Evolutionary conservation across 2,888 invertebrate species (phyloP).

Genomic region (Drosophila hawaiiensis): DNA sequence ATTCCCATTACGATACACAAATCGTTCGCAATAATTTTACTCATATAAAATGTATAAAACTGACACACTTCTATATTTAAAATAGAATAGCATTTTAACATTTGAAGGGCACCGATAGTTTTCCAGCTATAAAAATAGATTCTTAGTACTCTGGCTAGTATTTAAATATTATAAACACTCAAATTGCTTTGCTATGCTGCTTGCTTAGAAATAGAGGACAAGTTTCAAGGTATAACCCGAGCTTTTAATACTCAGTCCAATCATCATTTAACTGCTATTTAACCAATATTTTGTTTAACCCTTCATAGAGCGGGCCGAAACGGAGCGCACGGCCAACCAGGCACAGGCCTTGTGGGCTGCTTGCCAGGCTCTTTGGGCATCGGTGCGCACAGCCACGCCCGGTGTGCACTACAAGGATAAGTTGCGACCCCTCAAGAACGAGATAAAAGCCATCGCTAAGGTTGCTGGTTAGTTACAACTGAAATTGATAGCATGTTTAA

Average conservation of each 20-base stretch:
- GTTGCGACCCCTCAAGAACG: constrained; percentile 88
- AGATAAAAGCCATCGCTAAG: constrained; percentile 90
- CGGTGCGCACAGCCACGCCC: constrained; percentile 89
- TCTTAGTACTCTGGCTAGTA: constrained; percentile 8
- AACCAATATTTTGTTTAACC: not conserved
- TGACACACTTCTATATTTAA: not conserved
- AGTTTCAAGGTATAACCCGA: constrained; percentile 83
- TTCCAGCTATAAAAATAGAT: constrained; percentile 1
- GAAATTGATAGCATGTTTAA: not conserved
- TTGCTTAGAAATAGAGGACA: constrained; percentile 84
- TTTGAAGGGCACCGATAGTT: constrained; percentile 3
- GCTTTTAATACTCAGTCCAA: constrained; percentile 2
- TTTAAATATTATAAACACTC: constrained; percentile 9
- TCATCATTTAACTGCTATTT: not conserved
- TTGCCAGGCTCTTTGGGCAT: constrained; percentile 93
- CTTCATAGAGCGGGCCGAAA: constrained; percentile 88
- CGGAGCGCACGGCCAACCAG: constrained; percentile 90
- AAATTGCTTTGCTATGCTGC: constrained; percentile 63
- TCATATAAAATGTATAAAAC: too few relatives aligned
- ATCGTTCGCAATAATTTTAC: not conserved
- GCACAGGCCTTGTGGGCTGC: constrained; percentile 97
- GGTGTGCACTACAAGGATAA: constrained; percentile 87
- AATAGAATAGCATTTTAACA: not conserved
- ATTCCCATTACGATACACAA: not conserved
- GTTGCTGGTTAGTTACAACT: constrained; percentile 88